Percentiles rank a stretch among this genome's conserved stretches.
Evolutionary conservation across 2,113 vertebrate species (phyloP).

Genomic region (Daboia siamensis): DNA sequence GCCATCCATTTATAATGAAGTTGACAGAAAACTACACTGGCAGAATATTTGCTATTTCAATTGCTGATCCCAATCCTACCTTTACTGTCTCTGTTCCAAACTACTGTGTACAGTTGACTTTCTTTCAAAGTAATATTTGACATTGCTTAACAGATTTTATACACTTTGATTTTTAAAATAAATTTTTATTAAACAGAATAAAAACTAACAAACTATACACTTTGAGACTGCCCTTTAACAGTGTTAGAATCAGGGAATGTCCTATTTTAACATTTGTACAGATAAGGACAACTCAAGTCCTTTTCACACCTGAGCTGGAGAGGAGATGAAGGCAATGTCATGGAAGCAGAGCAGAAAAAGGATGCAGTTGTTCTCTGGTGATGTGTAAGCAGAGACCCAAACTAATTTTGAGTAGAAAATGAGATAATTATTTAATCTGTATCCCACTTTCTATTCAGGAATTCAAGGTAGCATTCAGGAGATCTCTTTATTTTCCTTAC

Average conservation of each 20-base stretch:
- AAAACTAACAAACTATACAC: not conserved
- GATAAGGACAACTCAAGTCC: not conserved
- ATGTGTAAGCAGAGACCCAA: not conserved
- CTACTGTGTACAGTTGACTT: not conserved
- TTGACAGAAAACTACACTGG: not conserved
- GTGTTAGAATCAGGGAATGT: not conserved
- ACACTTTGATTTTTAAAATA: not conserved
- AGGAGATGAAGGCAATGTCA: not conserved
- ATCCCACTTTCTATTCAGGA: not conserved
- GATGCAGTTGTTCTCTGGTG: not conserved
- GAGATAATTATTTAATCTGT: not conserved
- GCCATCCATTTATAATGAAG: not conserved
- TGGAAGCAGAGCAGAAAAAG: not conserved
- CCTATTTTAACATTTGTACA: not conserved
- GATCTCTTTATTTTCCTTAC: not conserved
- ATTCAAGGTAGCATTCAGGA: not conserved
- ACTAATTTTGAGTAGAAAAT: not conserved
- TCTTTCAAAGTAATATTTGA: not conserved
- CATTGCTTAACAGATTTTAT: not conserved
- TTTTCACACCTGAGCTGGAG: not conserved
- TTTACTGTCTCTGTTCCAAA: not conserved
- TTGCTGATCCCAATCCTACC: not conserved
- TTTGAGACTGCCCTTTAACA: not conserved
- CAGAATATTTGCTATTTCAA: not conserved
- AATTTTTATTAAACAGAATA: not conserved